These are phyloP conservation scores for Tetramorium simillimum DNA, from an alignment of 1,140 invertebrate species.

Conservation along the genomic window DNA sequence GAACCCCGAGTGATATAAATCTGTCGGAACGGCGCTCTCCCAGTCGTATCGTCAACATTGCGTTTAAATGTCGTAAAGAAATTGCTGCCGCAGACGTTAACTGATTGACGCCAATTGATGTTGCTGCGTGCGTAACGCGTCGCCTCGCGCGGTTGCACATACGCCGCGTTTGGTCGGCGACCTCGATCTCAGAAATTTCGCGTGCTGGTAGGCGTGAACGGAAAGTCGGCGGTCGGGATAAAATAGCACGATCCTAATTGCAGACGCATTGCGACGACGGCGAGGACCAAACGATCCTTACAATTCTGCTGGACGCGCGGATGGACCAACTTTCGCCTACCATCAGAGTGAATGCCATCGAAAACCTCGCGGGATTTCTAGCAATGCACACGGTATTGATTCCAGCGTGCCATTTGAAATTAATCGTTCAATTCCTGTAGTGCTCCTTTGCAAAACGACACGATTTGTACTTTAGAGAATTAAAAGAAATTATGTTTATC, in stretches of 20 bases:
- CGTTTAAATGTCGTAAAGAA: conserved; percentile 74
- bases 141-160: not conserved
- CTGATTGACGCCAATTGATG: conserved; percentile 79
- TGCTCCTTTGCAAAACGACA: not conserved
- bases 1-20: conserved; percentile 5
- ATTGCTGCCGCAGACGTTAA: conserved; percentile 68
- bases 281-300: conserved; percentile 82
- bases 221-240: not conserved
- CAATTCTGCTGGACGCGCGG: conserved; percentile 84
- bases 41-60: conserved; percentile 28
- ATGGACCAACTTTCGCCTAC: conserved; percentile 84
- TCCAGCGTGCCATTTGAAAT: conserved; percentile 7
- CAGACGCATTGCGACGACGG: conserved; percentile 83
- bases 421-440: not conserved
- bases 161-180: not conserved
- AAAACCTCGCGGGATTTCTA: conserved; percentile 86
- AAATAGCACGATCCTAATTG: conserved; percentile 64
- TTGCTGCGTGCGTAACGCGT: conserved; percentile 32
- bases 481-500: not conserved
- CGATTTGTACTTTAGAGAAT: not conserved
- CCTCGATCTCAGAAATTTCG: conserved; percentile 49
- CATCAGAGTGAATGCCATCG: conserved; percentile 84
- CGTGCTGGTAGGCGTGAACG: not conserved
- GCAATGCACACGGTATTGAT: conserved; percentile 85
- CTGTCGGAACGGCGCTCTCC: not conserved